Conservation (phyloP, 1,140 invertebrate genomes). For the Drosophila orena region DNA sequence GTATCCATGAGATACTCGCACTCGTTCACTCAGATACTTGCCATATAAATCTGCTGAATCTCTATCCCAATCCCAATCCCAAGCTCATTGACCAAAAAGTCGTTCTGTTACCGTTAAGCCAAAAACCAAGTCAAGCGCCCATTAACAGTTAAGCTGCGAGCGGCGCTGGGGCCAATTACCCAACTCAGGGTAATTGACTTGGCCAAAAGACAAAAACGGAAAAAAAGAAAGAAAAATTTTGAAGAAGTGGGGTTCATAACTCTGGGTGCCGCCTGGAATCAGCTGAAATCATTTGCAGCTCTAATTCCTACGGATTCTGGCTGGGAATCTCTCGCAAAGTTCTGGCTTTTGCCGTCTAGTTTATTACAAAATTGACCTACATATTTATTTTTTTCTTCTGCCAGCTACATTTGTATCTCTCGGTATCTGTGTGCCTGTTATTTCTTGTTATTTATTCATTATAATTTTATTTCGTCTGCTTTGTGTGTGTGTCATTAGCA, state of each 20-base stretch:
- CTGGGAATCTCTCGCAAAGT: conserved; percentile 23
- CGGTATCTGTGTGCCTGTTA: conserved; percentile 21
- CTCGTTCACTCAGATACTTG: too few relatives aligned
- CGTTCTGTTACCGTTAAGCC: conserved; percentile 71
- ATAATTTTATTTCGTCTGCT: conserved; percentile 72
- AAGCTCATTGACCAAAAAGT: conserved; percentile 80
- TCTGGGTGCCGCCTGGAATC: conserved; percentile 55
- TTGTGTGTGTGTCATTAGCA: conserved; percentile 33
- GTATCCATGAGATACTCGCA: conserved; percentile 48
- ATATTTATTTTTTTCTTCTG: conserved; percentile 61
- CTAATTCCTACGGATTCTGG: conserved; percentile 31
- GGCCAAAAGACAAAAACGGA: conserved; percentile 13
- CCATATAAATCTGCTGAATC: not conserved
- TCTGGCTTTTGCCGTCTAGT: conserved; percentile 53
- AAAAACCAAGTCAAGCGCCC: conserved; percentile 60
- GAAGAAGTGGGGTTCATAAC: conserved; percentile 28
- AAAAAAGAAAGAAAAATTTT: not conserved
- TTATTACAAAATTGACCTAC: conserved; percentile 83
- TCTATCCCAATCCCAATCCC: conserved; percentile 16
- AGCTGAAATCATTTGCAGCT: conserved; percentile 56
- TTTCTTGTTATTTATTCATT: conserved; percentile 79
- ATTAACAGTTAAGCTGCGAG: conserved; percentile 74
- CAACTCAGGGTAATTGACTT: conserved; percentile 69
- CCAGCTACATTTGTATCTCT: conserved; percentile 53
- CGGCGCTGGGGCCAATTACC: conserved; percentile 71